phyloP scores from a whole-genome alignment of 2,888 invertebrate species.

The Melinaea marsaeus region DNA sequence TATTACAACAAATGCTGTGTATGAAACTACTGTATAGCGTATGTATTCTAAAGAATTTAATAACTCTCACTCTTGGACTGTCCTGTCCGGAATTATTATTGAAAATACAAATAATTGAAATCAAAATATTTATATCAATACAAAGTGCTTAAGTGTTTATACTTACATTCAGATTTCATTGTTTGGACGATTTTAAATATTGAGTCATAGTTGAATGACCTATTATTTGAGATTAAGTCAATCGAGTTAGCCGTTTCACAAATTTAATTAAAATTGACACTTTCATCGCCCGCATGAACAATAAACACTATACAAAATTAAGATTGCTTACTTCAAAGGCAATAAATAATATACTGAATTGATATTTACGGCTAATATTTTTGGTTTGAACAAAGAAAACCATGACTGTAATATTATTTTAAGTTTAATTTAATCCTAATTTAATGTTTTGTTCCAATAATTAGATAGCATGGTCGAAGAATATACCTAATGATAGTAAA shows the following conservation, averaged over 20 bases:
- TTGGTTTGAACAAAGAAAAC: background rate
- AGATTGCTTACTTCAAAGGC: slow-evolving; percentile 15
- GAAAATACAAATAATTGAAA: background rate
- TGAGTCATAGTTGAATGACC: slow-evolving; percentile 31
- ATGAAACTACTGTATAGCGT: background rate
- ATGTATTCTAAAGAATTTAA: slow-evolving; percentile 4
- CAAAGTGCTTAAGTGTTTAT: background rate
- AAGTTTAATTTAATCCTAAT: no score
- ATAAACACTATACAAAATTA: slow-evolving; percentile 16
- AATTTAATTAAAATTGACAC: slow-evolving; percentile 39
- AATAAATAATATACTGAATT: slow-evolving; percentile 13
- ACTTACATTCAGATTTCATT: background rate
- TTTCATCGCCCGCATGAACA: slow-evolving; percentile 35
- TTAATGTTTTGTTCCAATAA: no score
- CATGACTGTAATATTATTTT: no score
- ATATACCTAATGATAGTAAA: background rate
- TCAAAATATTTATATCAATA: background rate
- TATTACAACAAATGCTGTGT: background rate
- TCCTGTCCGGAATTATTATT: background rate
- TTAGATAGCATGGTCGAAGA: background rate
- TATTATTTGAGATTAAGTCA: slow-evolving; percentile 32
- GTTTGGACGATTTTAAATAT: background rate
- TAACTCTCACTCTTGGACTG: background rate
- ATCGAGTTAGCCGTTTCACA: slow-evolving; percentile 33
- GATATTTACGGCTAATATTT: background rate